Base-by-base conservation (phyloP, 1,140 invertebrate genomes). In the Cylas formicarius region DNA sequence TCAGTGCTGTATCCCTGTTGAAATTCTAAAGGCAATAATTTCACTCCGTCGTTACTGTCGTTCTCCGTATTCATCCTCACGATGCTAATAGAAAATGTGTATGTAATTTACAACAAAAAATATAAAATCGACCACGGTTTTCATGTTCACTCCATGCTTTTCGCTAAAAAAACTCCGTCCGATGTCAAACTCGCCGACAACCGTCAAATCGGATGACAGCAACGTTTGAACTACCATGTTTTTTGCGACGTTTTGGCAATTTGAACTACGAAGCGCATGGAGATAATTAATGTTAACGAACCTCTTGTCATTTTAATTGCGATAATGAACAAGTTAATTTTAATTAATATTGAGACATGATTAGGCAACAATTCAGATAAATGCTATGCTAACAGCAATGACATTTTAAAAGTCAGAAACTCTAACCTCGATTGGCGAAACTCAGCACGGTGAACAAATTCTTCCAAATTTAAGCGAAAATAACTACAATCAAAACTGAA, bases 121-220 rank as follows among this genome's bases (percentile, higher is more conserved):
- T 37, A 37, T 20, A 29, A 29, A 45, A 37, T 37, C 38, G 2
- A 10, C 13, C 22, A 31, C 36, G 34, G 33, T 38, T 33, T 11
- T 28, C 41, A 37, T 45, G 21, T 45, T 27, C 16, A 9, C 13
- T 19, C 21, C 43, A 45, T 29, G 43, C 43, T 45, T 45, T 44
- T 35, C 28, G 18, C 6, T 24, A 24, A 31, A 17, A 31, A 31
- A 31, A 31, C 13, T 42, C 27, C 36, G 41, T 24, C 41, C 9
- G 2, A 16, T 27, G 19, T 27, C 19, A 6, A 35, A 17, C 22
- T 33, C 17, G 19, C 40, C 40, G 18, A 33, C 13, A 32, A 27
- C 16, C n/a, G 40, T 31, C 40, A 21, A 4, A 7, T 29, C 10
- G 10, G 8, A 16, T 31, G 14, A 31, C 7, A 5, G 14, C 28